Evolutionary conservation across 2,797 vertebrate species (phyloP), one percentile per base, ranked within the genome.

Genomic region (Coilia nasus): DNA sequence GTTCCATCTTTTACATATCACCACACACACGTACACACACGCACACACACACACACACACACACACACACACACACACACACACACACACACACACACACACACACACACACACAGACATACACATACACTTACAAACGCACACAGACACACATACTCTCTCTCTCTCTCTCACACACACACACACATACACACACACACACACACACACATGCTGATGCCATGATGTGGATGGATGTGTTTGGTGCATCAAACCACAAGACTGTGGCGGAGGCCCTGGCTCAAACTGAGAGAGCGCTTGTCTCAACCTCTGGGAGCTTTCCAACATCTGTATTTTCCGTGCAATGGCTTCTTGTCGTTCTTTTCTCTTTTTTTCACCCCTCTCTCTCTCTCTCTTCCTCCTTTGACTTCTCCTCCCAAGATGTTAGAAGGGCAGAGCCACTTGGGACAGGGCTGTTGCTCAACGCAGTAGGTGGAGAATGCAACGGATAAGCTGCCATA

Each of bases 401-500:
- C 7, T 14, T 54, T 54, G 1, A 14, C 17, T 44, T 78, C 71
- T 35, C 41, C 71, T 19, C 41, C 71, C 41, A 35, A 47, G 25
- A 84, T 57, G 84, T 78, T 84, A 82, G 81, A 60, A 6, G 35
- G 71, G 4, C 15, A 78, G 41, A 19, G 31, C 31, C 10, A 81
- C 82, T 57, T 12, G 10, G 60, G 89, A 90, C 89, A 64, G 88
- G 87, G 85, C 88, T 88, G 85, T 86, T 85, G 90, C 87, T 90
- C 64, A n/a, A 84, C 84, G 88, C 85, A 84, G 50, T 62, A 84
- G 87, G 88, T 89, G 85, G 81, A 88, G 85, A 87, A 89, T 83
- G 86, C 83, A 87, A 83, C 86, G 88, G 2, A 54, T 87, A 90
- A 89, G 89, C 88, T 87, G 84, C 88, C 87, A 88, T 91, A 93